Conservation (phyloP, 37 sponge, comb jelly and placozoan species). For the Halisarca cf. caerulea region DNA sequence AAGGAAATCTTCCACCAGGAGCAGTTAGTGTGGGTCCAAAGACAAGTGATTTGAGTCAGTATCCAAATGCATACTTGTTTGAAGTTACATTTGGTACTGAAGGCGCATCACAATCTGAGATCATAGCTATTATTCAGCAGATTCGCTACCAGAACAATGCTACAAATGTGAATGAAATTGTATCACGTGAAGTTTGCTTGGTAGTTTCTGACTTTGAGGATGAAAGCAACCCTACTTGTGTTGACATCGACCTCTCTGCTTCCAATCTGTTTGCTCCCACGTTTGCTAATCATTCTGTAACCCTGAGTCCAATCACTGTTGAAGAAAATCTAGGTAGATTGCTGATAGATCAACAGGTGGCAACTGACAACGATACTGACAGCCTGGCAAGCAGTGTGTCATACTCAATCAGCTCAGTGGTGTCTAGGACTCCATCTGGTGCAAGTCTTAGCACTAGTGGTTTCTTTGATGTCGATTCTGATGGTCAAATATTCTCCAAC, state of each 20-base stretch:
- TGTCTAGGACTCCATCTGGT: constrained; percentile 21
- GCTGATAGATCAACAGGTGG: constrained; percentile 34
- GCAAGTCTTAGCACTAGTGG: neutral
- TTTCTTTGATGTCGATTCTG: constrained; percentile 35
- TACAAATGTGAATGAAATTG: constrained; percentile 29
- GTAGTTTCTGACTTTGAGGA: constrained; percentile 39
- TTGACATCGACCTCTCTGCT: constrained; percentile 59
- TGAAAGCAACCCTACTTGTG: constrained; percentile 55
- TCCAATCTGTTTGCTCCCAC: constrained; percentile 54
- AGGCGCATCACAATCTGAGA: constrained; percentile 26
- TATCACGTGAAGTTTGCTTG: constrained; percentile 52
- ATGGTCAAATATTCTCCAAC: constrained; percentile 54
- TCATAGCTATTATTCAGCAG: constrained; percentile 30
- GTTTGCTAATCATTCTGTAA: constrained; percentile 25
- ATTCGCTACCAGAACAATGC: constrained; percentile 67
- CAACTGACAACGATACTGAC: constrained; percentile 57
- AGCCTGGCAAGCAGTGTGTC: constrained; percentile 31
- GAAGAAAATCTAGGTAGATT: neutral
- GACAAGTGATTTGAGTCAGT: neutral
- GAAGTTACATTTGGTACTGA: constrained; percentile 41
- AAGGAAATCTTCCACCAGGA: constrained; percentile 29
- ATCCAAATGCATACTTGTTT: constrained; percentile 24
- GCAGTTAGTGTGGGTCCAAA: constrained; percentile 50
- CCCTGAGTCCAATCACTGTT: neutral
- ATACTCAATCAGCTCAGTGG: constrained; percentile 43